phyloP scores from a whole-genome alignment of 2,888 invertebrate genomes.

The Zonitis immaculata region DNA sequence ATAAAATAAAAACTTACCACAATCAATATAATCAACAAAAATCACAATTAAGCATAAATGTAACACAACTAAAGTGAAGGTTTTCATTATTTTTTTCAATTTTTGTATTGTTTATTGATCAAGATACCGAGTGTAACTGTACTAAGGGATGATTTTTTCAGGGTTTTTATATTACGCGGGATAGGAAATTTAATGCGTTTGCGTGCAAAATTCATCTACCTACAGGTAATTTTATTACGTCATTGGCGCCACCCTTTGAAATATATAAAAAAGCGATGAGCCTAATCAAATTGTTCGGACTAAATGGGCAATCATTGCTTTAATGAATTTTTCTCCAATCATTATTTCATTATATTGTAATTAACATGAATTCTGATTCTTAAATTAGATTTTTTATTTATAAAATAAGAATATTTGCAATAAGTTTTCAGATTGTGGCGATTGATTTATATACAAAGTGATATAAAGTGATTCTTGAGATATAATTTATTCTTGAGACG shows the following conservation, averaged over 20 bases:
- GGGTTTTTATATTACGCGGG: background rate
- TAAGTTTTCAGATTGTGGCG: background rate
- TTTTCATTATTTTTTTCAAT: background rate
- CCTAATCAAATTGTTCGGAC: background rate
- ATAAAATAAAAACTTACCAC: background rate
- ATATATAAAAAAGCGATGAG: background rate
- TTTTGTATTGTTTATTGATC: background rate
- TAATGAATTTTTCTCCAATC: background rate
- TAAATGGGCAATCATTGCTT: background rate
- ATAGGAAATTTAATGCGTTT: background rate
- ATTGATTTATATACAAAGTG: background rate
- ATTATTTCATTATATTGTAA: no score
- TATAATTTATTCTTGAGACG: background rate
- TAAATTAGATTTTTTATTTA: no score
- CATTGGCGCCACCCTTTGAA: slow-evolving; percentile 14
- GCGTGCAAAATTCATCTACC: background rate
- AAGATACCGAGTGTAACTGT: background rate
- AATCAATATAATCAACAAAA: background rate
- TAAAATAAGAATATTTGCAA: no score
- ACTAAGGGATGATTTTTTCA: background rate
- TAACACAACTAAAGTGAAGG: background rate
- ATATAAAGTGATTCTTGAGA: background rate
- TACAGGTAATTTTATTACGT: slow-evolving; percentile 13
- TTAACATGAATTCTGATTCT: no score
- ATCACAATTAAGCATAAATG: background rate